Conservation (phyloP, 1,140 invertebrate species). For the Drosophila burlai region DNA sequence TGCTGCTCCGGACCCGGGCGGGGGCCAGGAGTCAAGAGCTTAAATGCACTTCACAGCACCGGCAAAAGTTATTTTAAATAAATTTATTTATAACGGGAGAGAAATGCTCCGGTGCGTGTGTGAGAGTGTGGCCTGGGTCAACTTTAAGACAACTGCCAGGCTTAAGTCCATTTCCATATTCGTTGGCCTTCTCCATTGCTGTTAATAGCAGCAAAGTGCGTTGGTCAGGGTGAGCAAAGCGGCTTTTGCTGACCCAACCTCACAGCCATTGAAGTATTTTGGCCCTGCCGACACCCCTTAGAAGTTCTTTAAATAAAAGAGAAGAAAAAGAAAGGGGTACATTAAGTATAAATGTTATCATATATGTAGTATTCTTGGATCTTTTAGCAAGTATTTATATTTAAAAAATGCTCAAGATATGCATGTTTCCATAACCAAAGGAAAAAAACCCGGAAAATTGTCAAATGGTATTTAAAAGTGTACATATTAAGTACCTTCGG, state of each 20-base stretch:
- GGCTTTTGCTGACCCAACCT: conserved; percentile 37
- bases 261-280: not conserved
- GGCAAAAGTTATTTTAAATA: conserved; percentile 71
- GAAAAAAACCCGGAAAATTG: not conserved
- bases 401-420: not conserved
- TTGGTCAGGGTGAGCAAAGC: conserved; percentile 47
- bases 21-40: conserved; percentile 52
- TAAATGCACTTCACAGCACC: conserved; percentile 72
- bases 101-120: conserved; percentile 21
- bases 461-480: conserved; percentile 33
- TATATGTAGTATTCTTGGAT: not conserved
- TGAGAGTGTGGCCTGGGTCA: conserved; percentile 42
- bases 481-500: conserved; percentile 1
- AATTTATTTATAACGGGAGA: conserved; percentile 51
- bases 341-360: not conserved
- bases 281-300: not conserved
- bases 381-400: not conserved
- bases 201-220: conserved; percentile 33
- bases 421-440: too few relatives aligned
- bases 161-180: conserved; percentile 59
- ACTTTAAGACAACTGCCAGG: conserved; percentile 60
- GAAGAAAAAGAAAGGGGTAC: not conserved
- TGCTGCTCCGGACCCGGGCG: conserved; percentile 11
- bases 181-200: conserved; percentile 17
- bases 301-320: not conserved